These are phyloP conservation scores for Melanchra persicariae DNA, from an alignment of 2,888 invertebrate genomes.

Conservation along the genomic window DNA sequence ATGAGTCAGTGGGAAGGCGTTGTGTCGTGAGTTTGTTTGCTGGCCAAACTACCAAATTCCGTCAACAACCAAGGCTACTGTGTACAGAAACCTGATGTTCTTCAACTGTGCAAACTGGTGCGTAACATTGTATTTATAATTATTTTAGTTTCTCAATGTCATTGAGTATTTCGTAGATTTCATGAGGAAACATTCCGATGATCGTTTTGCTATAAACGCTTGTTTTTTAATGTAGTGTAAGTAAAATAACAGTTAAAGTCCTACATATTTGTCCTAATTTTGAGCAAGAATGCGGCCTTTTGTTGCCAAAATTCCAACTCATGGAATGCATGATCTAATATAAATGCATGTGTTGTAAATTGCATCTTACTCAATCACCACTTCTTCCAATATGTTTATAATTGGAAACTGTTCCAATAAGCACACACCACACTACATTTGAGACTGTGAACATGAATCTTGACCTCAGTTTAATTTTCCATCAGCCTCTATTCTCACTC, in stretches of 20 bases:
- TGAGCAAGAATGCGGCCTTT: not conserved
- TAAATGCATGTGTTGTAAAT: not conserved
- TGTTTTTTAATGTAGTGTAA: not conserved
- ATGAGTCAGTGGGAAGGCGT: slow-evolving; percentile 41
- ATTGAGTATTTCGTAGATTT: slow-evolving; percentile 17
- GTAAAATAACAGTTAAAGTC: not conserved
- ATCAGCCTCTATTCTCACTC: slow-evolving; percentile 22
- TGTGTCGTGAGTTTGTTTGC: slow-evolving; percentile 34
- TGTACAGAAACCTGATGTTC: slow-evolving; percentile 64
- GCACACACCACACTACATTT: not conserved
- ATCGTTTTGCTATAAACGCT: slow-evolving; percentile 1
- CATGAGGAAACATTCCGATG: not conserved
- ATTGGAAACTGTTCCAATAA: slow-evolving; percentile 33
- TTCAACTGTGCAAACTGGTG: slow-evolving; percentile 67
- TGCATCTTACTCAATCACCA: not conserved
- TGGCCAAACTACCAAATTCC: slow-evolving; percentile 68
- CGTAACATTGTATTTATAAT: slow-evolving; percentile 56
- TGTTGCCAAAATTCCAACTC: not conserved
- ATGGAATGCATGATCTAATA: not conserved
- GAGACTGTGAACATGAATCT: slow-evolving; percentile 16
- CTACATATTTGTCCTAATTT: not conserved
- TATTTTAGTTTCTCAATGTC: slow-evolving; percentile 42
- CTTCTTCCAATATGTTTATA: slow-evolving; percentile 44
- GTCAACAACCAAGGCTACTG: slow-evolving; percentile 77
- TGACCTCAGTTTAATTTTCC: slow-evolving; percentile 22